Evolutionary conservation across 2,113 vertebrate genomes (phyloP).

Genomic region (Bombycilla garrulus): DNA sequence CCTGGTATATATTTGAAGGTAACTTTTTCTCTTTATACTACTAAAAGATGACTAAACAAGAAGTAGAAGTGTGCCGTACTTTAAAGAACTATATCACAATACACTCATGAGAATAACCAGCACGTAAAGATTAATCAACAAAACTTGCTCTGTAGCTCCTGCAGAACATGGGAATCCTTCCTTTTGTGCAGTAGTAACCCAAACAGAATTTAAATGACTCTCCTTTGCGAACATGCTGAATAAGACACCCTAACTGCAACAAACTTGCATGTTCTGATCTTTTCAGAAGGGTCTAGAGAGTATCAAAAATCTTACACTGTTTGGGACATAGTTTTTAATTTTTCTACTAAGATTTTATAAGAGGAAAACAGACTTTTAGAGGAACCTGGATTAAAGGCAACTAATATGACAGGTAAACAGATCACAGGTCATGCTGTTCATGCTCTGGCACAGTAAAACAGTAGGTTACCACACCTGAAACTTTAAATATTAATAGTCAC

Average conservation of each 20-base stretch:
- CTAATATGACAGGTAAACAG: neutral
- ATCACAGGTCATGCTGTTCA: conserved; percentile 28
- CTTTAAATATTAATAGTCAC: conserved; percentile 3
- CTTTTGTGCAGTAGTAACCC: neutral
- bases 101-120: neutral
- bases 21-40: neutral
- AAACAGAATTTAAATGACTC: neutral
- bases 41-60: neutral
- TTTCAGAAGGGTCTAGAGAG: neutral
- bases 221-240: neutral
- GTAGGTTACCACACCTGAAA: conserved; percentile 25
- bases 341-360: neutral
- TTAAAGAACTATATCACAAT: neutral
- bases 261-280: neutral
- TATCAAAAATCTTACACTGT: neutral
- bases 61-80: neutral
- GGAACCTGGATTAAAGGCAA: conserved; percentile 35
- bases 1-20: neutral
- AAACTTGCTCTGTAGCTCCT: neutral
- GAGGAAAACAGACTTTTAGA: neutral
- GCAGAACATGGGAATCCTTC: neutral
- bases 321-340: neutral
- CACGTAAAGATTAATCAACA: neutral
- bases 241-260: neutral
- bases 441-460: conserved; percentile 33